A percentile compares a stretch with the other conserved stretches of the same genome.
Conservation (phyloP, 2,113 vertebrate species). For the Anguilla rostrata region DNA sequence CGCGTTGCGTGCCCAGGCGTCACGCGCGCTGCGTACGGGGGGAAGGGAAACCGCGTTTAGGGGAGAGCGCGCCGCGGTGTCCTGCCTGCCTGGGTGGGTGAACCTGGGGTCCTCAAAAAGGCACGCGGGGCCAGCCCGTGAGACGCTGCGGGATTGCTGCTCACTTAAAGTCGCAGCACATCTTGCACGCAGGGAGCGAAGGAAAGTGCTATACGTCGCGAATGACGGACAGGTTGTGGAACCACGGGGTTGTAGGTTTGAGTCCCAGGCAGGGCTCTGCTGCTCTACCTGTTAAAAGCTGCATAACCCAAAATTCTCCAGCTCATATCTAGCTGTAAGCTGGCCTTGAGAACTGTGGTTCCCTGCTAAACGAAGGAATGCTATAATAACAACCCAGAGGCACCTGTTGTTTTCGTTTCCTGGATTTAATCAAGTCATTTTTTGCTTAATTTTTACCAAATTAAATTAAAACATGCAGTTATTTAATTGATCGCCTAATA, state of each 20-base stretch:
- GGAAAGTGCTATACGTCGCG: background rate
- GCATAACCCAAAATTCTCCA: background rate
- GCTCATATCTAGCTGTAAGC: background rate
- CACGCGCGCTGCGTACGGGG: too few species aligned
- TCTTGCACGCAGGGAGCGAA: background rate
- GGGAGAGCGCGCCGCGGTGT: too few species aligned
- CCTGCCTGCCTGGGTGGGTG: too few species aligned
- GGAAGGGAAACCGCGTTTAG: too few species aligned
- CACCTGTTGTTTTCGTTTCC: background rate
- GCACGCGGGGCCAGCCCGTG: too few species aligned
- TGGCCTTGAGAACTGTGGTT: background rate
- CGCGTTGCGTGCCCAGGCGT: slow-evolving; percentile 29
- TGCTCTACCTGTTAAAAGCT: background rate
- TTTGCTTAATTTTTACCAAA: background rate
- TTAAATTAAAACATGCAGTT: too few species aligned
- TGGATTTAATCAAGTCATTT: background rate
- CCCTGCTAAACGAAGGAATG: background rate
- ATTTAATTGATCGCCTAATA: background rate
- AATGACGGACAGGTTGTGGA: background rate
- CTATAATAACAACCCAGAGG: too few species aligned
- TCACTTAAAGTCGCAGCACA: too few species aligned
- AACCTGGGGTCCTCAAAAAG: too few species aligned
- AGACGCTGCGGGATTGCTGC: too few species aligned
- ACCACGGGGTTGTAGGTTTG: background rate
- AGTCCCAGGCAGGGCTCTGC: too few species aligned